Base-by-base conservation (phyloP, 2,797 vertebrate genomes). In the Poeciliopsis infans region DNA sequence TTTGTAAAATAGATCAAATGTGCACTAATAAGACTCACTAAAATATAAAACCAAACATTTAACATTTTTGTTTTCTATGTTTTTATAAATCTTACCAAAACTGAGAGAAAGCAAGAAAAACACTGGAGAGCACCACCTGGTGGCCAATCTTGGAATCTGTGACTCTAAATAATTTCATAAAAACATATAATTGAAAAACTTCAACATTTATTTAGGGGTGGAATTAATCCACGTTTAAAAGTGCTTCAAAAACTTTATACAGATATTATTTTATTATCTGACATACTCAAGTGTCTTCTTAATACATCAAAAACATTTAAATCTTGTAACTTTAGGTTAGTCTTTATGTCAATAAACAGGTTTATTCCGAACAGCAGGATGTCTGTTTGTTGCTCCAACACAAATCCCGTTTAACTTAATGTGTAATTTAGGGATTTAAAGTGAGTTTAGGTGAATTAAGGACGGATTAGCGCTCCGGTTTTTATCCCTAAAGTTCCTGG, bases 61-160 rank as follows among this genome's bases (percentile, higher is more conserved):
- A 20, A 66, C 16, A 66, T 36, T 20, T 10, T 10, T 6, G 51
- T 61, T 33, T 16, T 20, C 13, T 33, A 36, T 66, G 33, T 11
- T 39, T 39, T 36, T 64, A 18, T 36, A 36, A 64, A 64, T 23
- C 16, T 64, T 3, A 36, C 57, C 28, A 59, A 20, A 64, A 64
- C 10, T n/a, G 20, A 7, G 12, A 12, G 12, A 15, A 66, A 39
- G 31, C 18, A 33, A 15, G 20, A 45, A 47, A 43, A 18, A 16
- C 12, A 80, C 23, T 51, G 20, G 20, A 68, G 57, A 68, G 18
- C 61, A 1, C 53, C 70, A 36, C 66, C 80, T 72, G 71, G 72
- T 79, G 83, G 83, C n/a, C 7, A 33, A 66, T 47, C 13, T 4
- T 25, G 53, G 1, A 18, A 0, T 12, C 28, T 10, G n/a, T 57